phyloP scores from a whole-genome alignment of 2,797 vertebrate species.

The Rhinichthys osculus region DNA sequence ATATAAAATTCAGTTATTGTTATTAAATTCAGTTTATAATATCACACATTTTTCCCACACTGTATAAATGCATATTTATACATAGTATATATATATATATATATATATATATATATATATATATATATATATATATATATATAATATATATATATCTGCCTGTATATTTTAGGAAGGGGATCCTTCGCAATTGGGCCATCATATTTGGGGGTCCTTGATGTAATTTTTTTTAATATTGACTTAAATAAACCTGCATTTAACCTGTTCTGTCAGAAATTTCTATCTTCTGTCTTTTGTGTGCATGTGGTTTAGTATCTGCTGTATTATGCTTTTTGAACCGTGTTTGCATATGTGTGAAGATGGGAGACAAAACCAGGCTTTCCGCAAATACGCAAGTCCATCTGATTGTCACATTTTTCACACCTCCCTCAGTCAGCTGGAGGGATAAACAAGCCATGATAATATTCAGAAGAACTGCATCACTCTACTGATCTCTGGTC shows the following conservation, averaged over 20 bases:
- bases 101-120: no score
- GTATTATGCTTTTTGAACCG: not conserved
- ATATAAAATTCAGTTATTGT: not conserved
- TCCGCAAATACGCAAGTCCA: not conserved
- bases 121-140: no score
- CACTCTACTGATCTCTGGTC: conserved; percentile 11
- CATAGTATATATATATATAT: not conserved
- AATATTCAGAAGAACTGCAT: conserved; percentile 24
- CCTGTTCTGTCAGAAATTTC: not conserved
- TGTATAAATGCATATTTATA: not conserved
- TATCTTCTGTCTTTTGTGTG: not conserved
- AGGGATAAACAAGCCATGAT: conserved; percentile 47
- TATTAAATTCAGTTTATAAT: not conserved
- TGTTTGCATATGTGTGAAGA: conserved; percentile 15
- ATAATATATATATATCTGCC: no score
- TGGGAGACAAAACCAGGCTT: not conserved
- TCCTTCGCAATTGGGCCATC: not conserved
- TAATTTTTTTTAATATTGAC: no score
- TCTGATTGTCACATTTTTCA: conserved; percentile 18
- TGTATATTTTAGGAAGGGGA: not conserved
- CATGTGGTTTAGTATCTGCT: not conserved
- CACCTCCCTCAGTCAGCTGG: conserved; percentile 29
- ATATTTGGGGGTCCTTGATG: not conserved
- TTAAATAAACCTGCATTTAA: not conserved
- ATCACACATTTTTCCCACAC: not conserved